Base-by-base conservation (phyloP, 1,140 invertebrate genomes). In the Megalopta genalis region DNA sequence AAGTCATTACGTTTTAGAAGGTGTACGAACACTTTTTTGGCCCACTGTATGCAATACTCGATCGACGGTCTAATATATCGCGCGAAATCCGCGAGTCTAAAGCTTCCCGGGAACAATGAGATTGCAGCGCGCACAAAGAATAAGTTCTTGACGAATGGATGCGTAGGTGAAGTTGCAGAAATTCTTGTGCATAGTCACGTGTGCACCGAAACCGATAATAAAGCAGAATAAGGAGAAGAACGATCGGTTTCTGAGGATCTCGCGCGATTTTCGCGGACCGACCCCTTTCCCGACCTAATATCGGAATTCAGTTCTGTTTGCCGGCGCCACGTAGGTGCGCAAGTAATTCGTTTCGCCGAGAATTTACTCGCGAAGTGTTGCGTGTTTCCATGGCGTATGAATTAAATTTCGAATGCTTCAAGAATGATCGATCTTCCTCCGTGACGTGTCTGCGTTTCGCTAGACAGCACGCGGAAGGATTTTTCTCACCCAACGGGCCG, bases 221-320 rank as follows among this genome's bases (percentile, higher is more conserved):
- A 66, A 25, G 23, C 46, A 27, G 16, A 52, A 77, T 57, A 60
- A 60, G 67, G 42, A 46, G 49, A n/a, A 4, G 49, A 2, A 49
- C 21, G 64, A 57, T 57, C 21, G 54, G 54, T n/a, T 77, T 75
- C 67, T 59, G 54, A 39, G 80, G 72, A 73, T 79, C 64, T 32
- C 60, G 16, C 62, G 25, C 57, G 81, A 84, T 80, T 84, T 80
- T 84, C 70, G 32, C 52, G 49, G 23, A 42, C 70, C 54, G 37
- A 25, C 37, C 69, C 18, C 46, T 74, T 75, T 62, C 62, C 37
- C 66, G 70, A 49, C 70, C 54, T 66, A 25, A 80, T 84, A 84
- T 84, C 68, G 83, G 81, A 84, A 84, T 84, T 83, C 77, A 71
- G 73, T 68, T 84, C 70, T 84, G 76, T 83, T 83, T 80, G 67